Percentiles rank a stretch among this genome's conserved stretches.
Evolutionary conservation across 2,113 vertebrate species (phyloP).

Genomic region (Channa maculata): DNA sequence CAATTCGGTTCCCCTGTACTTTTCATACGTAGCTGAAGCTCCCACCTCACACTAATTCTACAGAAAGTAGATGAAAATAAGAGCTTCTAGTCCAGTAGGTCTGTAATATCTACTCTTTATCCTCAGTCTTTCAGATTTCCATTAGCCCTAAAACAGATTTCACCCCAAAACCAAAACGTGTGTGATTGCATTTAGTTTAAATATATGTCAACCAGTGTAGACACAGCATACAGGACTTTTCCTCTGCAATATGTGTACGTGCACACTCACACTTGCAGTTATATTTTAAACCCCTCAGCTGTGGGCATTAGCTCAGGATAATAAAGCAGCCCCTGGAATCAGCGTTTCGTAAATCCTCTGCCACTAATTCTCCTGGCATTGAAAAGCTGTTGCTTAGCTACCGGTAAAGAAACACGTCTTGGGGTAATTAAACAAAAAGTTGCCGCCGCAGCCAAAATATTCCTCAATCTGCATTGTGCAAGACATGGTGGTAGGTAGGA

Average conservation of each 20-base stretch:
- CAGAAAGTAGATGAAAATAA: not conserved
- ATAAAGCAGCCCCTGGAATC: conserved; percentile 36
- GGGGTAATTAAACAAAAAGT: conserved; percentile 49
- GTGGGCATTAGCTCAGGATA: conserved; percentile 37
- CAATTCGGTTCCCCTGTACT: not conserved
- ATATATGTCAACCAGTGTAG: not conserved
- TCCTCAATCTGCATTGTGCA: not conserved
- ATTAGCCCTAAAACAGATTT: not conserved
- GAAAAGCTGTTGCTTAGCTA: conserved; percentile 32
- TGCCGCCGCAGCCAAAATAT: conserved; percentile 14
- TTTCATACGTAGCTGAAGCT: conserved; percentile 10
- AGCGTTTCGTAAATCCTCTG: conserved; percentile 48
- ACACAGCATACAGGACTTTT: not conserved
- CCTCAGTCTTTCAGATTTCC: too few species aligned
- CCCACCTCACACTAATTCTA: not conserved
- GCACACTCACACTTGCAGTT: not conserved
- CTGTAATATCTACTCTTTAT: conserved; percentile 3
- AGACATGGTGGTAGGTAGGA: not conserved
- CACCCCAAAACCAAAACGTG: not conserved
- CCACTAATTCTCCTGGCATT: conserved; percentile 44
- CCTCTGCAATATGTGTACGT: not conserved
- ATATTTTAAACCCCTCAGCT: conserved; percentile 18
- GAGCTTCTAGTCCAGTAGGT: conserved; percentile 11
- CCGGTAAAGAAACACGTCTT: conserved; percentile 35
- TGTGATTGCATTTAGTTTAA: too few species aligned